Percentiles rank a stretch among this genome's conserved stretches.
Evolutionary conservation across 1,140 invertebrate species (phyloP).

Genomic region (Leucophenga varia): DNA sequence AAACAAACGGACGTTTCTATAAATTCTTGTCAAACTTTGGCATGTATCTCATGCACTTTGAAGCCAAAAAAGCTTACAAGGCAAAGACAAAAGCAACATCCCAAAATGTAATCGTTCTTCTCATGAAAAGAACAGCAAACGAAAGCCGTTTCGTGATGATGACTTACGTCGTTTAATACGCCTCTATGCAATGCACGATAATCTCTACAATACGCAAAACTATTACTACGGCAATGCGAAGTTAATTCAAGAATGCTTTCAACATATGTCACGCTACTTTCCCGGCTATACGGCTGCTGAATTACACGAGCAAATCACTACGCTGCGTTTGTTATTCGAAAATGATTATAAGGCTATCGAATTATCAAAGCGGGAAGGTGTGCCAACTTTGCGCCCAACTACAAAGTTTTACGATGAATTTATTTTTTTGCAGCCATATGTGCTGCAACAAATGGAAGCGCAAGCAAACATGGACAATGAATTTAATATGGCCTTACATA

Average conservation of each 20-base stretch:
- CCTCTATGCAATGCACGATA: constrained; percentile 21
- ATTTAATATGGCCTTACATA: too few species aligned
- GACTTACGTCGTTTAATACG: constrained; percentile 26
- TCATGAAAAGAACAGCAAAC: too few species aligned
- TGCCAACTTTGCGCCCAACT: constrained; percentile 10
- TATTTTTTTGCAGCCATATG: constrained; percentile 21
- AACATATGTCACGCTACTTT: constrained; percentile 18
- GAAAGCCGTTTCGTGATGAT: too few species aligned
- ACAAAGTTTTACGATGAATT: constrained; percentile 34
- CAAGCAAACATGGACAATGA: too few species aligned
- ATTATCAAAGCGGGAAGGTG: neutral
- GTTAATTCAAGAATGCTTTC: constrained; percentile 20
- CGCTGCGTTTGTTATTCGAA: constrained; percentile 22
- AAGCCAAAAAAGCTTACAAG: too few species aligned
- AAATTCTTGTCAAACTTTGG: too few species aligned
- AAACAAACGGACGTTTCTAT: too few species aligned
- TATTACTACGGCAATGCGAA: constrained; percentile 21
- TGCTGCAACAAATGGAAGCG: too few species aligned
- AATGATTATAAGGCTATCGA: constrained; percentile 24
- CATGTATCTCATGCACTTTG: too few species aligned
- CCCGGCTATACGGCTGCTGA: constrained; percentile 9
- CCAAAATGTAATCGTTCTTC: too few species aligned
- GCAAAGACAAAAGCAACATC: too few species aligned
- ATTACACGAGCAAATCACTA: constrained; percentile 6
- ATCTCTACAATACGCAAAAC: constrained; percentile 25